Conservation (phyloP, 2,797 vertebrate species). For the Helostoma temminkii region DNA sequence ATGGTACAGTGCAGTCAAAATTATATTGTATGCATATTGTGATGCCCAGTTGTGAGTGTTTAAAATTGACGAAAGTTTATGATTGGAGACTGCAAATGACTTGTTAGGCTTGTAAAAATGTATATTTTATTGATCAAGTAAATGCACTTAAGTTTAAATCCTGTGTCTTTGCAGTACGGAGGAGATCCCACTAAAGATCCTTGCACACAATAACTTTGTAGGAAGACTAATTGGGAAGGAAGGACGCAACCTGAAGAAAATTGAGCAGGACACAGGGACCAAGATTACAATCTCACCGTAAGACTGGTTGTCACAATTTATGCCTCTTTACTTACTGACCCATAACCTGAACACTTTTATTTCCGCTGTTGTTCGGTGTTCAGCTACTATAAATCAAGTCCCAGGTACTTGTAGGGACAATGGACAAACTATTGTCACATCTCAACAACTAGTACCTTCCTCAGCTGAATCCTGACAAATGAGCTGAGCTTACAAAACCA, state of each 20-base stretch:
- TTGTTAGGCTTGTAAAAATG: neutral
- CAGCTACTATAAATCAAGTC: too few relatives aligned
- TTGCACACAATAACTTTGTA: constrained; percentile 99
- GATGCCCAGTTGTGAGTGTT: neutral
- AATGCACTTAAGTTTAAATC: neutral
- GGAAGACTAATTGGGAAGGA: constrained; percentile 98
- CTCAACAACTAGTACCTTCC: too few relatives aligned
- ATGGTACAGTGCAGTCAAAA: too few relatives aligned
- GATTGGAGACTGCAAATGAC: neutral
- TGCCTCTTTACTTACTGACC: too few relatives aligned
- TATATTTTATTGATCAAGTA: neutral
- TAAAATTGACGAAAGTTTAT: neutral
- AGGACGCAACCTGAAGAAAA: constrained; percentile 98
- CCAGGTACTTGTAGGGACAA: too few relatives aligned
- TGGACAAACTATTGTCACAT: too few relatives aligned
- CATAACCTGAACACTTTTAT: too few relatives aligned
- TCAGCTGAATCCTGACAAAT: too few relatives aligned
- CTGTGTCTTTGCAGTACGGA: constrained; percentile 88
- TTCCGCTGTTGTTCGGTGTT: too few relatives aligned
- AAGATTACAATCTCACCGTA: constrained; percentile 99
- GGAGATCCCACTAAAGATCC: constrained; percentile 97
- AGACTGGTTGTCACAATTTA: constrained; percentile 58
- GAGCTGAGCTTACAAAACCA: too few relatives aligned
- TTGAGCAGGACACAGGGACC: constrained; percentile 96
- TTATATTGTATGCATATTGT: neutral